Percentiles rank a stretch among this genome's conserved stretches.
Evolutionary conservation across 2,888 invertebrate species (phyloP).

Genomic region (Amorpha juglandis): DNA sequence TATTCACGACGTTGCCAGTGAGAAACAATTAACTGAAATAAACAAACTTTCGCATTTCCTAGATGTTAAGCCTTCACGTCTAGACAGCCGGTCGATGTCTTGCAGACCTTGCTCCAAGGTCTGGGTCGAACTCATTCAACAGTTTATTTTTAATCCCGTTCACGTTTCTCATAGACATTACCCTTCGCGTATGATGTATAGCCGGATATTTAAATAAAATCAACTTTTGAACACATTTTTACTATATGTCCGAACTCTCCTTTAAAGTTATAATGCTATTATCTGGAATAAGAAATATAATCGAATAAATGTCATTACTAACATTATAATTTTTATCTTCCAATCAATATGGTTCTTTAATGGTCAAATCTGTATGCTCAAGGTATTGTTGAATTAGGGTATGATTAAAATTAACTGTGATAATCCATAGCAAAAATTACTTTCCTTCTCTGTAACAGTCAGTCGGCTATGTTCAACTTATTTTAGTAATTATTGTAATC

Average conservation of each 20-base stretch:
- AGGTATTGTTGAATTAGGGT: too few relatives aligned
- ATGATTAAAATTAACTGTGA: too few relatives aligned
- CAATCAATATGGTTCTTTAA: too few relatives aligned
- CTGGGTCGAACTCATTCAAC: conserved; percentile 60
- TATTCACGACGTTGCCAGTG: conserved; percentile 17
- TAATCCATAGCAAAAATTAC: too few relatives aligned
- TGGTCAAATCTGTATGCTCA: too few relatives aligned
- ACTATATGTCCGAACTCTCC: neutral
- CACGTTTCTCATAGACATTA: conserved; percentile 19
- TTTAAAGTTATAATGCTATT: neutral
- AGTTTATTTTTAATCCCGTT: conserved; percentile 55
- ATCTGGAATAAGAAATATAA: too few relatives aligned
- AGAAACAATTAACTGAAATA: conserved; percentile 1
- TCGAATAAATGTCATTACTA: too few relatives aligned
- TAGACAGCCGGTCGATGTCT: conserved; percentile 52
- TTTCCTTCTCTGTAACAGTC: too few relatives aligned
- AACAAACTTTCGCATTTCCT: conserved; percentile 24
- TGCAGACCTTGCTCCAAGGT: conserved; percentile 51
- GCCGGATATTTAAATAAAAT: neutral
- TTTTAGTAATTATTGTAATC: neutral
- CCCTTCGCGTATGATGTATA: conserved; percentile 10
- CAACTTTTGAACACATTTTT: neutral
- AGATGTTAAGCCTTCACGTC: conserved; percentile 27
- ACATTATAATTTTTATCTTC: too few relatives aligned
- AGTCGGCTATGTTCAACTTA: too few relatives aligned